Conservation (phyloP, 2,113 vertebrate species). For the Mixornis gularis region DNA sequence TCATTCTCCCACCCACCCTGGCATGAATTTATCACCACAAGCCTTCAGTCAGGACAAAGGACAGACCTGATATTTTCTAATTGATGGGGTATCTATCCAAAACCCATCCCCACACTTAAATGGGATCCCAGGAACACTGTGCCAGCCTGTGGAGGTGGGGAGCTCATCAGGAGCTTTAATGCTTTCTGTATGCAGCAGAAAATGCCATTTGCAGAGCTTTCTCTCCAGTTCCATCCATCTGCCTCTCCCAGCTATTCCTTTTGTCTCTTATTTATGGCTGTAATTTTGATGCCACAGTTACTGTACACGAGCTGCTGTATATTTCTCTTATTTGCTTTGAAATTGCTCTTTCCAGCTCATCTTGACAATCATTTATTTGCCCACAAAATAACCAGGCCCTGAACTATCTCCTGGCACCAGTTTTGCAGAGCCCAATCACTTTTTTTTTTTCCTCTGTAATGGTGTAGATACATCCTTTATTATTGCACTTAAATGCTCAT, state of each 20-base stretch:
- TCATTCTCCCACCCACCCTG: not conserved
- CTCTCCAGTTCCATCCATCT: conserved; percentile 10
- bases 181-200: conserved; percentile 2
- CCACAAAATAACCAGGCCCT: conserved; percentile 23
- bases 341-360: conserved; percentile 38
- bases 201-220: conserved; percentile 20
- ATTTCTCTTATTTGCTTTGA: conserved; percentile 23
- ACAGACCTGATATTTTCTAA: not conserved
- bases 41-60: not conserved
- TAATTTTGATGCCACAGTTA: conserved; percentile 46
- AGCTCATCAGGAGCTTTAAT: not conserved
- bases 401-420: conserved; percentile 22
- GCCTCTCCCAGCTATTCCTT: conserved; percentile 11
- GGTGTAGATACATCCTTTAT: conserved; percentile 2
- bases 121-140: not conserved
- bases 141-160: not conserved
- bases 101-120: not conserved
- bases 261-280: conserved; percentile 52
- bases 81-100: not conserved
- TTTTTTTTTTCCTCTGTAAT: not conserved
- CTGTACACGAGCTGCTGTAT: not conserved
- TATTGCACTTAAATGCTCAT: conserved; percentile 49
- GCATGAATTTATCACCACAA: not conserved
- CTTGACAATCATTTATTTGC: conserved; percentile 29
- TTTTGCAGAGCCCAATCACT: not conserved